Conservation (phyloP, 2,888 invertebrate species). For the Drosophila lutescens region DNA sequence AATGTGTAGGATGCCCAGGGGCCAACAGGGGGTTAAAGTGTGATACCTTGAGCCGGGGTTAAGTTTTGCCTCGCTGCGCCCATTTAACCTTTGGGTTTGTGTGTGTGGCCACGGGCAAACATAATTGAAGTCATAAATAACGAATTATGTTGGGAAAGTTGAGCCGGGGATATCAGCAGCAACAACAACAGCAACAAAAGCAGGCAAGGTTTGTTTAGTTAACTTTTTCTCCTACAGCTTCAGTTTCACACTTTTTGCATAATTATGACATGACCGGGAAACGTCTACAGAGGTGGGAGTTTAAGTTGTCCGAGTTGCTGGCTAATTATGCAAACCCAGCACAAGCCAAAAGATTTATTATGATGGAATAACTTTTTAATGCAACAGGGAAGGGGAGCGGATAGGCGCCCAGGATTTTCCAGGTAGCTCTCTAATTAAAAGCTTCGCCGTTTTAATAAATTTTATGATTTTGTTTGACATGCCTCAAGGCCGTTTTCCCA, state of each 20-base stretch:
- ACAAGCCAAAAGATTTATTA: slow-evolving; percentile 69
- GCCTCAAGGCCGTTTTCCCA: slow-evolving; percentile 24
- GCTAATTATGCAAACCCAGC: slow-evolving; percentile 71
- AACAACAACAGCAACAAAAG: slow-evolving; percentile 8
- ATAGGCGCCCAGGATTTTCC: not conserved
- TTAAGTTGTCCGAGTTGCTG: slow-evolving; percentile 31
- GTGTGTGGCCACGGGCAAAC: slow-evolving; percentile 66
- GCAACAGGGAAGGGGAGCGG: not conserved
- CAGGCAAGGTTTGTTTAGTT: slow-evolving; percentile 64
- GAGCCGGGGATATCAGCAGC: slow-evolving; percentile 43
- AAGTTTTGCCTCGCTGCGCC: slow-evolving; percentile 65
- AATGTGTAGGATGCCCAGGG: slow-evolving; percentile 60
- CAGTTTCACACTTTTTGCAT: slow-evolving; percentile 75
- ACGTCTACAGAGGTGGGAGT: slow-evolving; percentile 6
- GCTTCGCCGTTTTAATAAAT: slow-evolving; percentile 68
- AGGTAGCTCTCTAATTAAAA: slow-evolving; percentile 66
- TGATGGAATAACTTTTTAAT: slow-evolving; percentile 74
- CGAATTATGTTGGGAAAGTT: slow-evolving; percentile 77
- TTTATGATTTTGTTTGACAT: slow-evolving; percentile 66
- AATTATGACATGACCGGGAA: slow-evolving; percentile 64
- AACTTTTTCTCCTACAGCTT: slow-evolving; percentile 37
- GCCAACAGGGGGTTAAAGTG: slow-evolving; percentile 41
- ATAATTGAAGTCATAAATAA: slow-evolving; percentile 81
- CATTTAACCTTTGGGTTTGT: slow-evolving; percentile 62
- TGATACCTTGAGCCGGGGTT: slow-evolving; percentile 48